These are phyloP conservation scores for Orestias chungarensis DNA, from an alignment of 2,797 vertebrate species.

Conservation along the genomic window DNA sequence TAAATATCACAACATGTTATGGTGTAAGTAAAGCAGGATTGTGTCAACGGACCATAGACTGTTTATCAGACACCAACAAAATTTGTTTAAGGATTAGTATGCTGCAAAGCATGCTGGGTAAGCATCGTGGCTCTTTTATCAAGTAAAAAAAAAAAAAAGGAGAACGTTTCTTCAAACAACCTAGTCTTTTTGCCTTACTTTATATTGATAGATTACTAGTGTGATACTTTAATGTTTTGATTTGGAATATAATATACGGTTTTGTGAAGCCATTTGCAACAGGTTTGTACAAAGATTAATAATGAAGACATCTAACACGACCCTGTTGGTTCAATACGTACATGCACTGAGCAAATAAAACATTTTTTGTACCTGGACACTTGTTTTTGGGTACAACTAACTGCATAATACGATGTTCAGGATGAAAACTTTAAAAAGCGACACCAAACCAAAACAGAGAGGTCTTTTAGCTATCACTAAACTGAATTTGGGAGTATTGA, in stretches of 20 bases:
- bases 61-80: neutral
- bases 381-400: neutral
- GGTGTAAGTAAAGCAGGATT: neutral
- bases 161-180: neutral
- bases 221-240: neutral
- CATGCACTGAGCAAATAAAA: neutral
- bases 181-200: neutral
- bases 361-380: neutral
- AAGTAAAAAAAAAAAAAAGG: too few relatives aligned
- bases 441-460: neutral
- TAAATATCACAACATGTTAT: neutral
- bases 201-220: neutral
- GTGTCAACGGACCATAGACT: neutral
- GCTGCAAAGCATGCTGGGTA: neutral
- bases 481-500: neutral
- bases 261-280: neutral
- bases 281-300: neutral
- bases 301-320: neutral
- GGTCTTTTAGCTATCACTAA: neutral
- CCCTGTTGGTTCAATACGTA: neutral
- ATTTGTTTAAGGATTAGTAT: neutral
- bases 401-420: too few relatives aligned
- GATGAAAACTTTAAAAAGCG: neutral
- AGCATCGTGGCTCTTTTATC: neutral
- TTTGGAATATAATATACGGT: neutral